Conservation (phyloP, 2,888 invertebrate species). For the Pammene fasciana region DNA sequence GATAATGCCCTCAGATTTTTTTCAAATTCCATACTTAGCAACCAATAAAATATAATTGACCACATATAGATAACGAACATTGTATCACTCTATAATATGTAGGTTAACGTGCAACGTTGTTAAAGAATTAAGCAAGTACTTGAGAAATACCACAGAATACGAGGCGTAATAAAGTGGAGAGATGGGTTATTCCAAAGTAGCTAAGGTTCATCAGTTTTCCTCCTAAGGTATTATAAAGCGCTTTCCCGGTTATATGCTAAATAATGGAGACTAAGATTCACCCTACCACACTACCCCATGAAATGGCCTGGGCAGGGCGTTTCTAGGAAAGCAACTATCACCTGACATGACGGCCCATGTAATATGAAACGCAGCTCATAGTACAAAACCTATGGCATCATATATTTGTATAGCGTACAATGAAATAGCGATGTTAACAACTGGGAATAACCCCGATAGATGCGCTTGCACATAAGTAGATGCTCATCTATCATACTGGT, state of each 20-base stretch:
- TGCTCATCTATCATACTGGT: conserved; percentile 8
- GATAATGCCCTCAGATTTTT: too few species aligned
- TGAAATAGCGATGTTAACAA: neutral
- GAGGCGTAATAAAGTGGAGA: conserved; percentile 22
- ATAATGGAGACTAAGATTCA: too few species aligned
- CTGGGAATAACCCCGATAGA: conserved; percentile 5
- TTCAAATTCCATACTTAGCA: too few species aligned
- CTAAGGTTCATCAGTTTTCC: neutral
- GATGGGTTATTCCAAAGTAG: conserved; percentile 5
- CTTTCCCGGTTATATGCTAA: too few species aligned
- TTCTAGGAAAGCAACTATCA: too few species aligned
- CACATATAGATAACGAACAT: conserved; percentile 20
- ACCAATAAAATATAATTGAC: neutral
- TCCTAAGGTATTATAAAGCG: neutral
- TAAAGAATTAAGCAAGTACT: conserved; percentile 32
- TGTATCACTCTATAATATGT: conserved; percentile 26
- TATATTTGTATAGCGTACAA: neutral
- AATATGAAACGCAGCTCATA: too few species aligned
- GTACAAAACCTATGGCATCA: neutral
- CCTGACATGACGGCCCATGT: too few species aligned
- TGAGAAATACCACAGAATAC: conserved; percentile 26
- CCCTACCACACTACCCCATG: too few species aligned
- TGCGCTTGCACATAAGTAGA: conserved; percentile 9
- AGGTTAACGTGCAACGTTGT: conserved; percentile 30
- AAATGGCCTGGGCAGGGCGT: too few species aligned